Percentiles rank a stretch among this genome's conserved stretches.
Evolutionary conservation across 2,888 invertebrate species (phyloP).

Genomic region (Rhingia rostrata): DNA sequence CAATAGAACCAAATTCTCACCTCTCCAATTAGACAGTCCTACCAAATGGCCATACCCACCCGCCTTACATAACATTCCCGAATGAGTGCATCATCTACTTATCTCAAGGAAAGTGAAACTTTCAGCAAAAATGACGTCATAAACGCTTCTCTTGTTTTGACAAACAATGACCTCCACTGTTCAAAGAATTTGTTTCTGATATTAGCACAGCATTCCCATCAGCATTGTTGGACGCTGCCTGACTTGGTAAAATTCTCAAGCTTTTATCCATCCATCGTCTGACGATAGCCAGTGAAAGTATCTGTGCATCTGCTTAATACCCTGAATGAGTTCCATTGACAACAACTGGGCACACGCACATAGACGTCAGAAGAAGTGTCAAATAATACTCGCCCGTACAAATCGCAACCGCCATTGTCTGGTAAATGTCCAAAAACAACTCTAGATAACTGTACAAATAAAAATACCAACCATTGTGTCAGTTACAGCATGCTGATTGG

Average conservation of each 20-base stretch:
- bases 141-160: constrained; percentile 10
- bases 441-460: constrained; percentile 12
- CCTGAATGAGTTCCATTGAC: constrained; percentile 68
- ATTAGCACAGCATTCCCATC: constrained; percentile 16
- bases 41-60: background rate
- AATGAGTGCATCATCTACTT: background rate
- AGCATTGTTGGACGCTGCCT: background rate
- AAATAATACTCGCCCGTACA: constrained; percentile 31
- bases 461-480: constrained; percentile 52
- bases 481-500: constrained; percentile 51
- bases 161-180: constrained; percentile 27
- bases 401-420: constrained; percentile 41
- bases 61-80: background rate
- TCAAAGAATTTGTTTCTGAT: constrained; percentile 20
- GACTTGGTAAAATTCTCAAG: background rate
- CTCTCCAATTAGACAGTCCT: background rate
- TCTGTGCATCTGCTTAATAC: constrained; percentile 48
- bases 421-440: constrained; percentile 56
- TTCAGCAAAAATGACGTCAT: constrained; percentile 6
- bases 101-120: constrained; percentile 20
- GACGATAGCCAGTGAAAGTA: constrained; percentile 39
- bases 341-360: constrained; percentile 39
- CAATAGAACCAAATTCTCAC: background rate
- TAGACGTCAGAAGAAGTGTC: constrained; percentile 26
- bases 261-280: background rate